Evolutionary conservation across 2,888 invertebrate species (phyloP).

Genomic region (Coelopa pilipes): DNA sequence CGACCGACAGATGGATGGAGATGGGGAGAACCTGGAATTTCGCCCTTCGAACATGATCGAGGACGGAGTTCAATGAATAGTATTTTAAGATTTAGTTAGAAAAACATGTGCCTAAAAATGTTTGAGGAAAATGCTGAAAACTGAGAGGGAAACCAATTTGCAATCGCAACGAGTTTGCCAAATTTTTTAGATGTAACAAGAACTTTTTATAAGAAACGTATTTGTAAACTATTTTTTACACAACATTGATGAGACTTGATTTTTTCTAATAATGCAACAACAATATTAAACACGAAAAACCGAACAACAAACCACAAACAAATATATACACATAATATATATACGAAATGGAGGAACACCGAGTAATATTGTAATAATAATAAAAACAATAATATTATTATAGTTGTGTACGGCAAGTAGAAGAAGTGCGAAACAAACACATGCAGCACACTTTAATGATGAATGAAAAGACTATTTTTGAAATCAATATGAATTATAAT

Average conservation of each 20-base stretch:
- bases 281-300: slow-evolving; percentile 32
- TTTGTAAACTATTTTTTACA: slow-evolving; percentile 36
- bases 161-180: slow-evolving; percentile 38
- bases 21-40: neutral
- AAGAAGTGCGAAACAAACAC: slow-evolving; percentile 41
- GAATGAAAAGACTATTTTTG: slow-evolving; percentile 33
- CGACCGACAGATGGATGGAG: no score
- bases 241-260: slow-evolving; percentile 36
- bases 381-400: slow-evolving; percentile 20
- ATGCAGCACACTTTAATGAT: slow-evolving; percentile 18
- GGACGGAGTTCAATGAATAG: slow-evolving; percentile 6
- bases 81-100: slow-evolving; percentile 43
- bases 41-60: slow-evolving; percentile 12
- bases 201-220: slow-evolving; percentile 30
- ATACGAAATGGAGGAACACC: slow-evolving; percentile 23
- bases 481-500: slow-evolving; percentile 15
- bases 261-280: slow-evolving; percentile 27
- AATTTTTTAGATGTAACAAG: slow-evolving; percentile 22
- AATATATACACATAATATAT: slow-evolving; percentile 41
- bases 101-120: slow-evolving; percentile 58
- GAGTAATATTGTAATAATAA: slow-evolving; percentile 8
- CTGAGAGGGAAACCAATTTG: slow-evolving; percentile 9
- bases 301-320: slow-evolving; percentile 24
- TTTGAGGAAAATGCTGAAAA: slow-evolving; percentile 13
- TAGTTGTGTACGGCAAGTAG: neutral